These are phyloP conservation scores for Notiomystis cincta DNA, from an alignment of 2,113 vertebrate species.

Conservation along the genomic window DNA sequence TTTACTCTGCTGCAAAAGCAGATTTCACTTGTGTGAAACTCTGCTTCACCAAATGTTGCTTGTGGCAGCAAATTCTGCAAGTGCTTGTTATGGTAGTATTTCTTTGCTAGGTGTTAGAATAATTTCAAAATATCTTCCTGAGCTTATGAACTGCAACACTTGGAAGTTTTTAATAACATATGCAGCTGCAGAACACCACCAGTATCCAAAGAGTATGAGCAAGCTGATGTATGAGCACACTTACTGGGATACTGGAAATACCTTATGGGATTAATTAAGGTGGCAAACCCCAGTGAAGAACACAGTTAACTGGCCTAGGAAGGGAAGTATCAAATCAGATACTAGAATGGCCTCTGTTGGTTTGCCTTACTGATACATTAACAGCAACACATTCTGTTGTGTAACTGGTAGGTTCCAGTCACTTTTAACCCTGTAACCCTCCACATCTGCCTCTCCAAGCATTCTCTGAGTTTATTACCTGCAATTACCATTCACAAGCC, in stretches of 20 bases:
- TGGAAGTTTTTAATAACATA: background rate
- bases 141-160: background rate
- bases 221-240: background rate
- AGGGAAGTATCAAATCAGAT: background rate
- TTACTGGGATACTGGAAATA: background rate
- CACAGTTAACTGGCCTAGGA: background rate
- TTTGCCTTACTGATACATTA: background rate
- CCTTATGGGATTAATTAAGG: background rate
- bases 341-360: background rate
- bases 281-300: background rate
- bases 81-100: background rate
- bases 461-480: background rate
- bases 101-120: background rate
- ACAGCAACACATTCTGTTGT: background rate
- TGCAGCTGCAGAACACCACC: background rate
- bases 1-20: conserved; percentile 46
- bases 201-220: background rate
- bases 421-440: background rate
- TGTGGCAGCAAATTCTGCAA: background rate
- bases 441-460: background rate
- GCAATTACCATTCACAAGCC: background rate
- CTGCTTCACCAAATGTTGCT: background rate
- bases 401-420: background rate
- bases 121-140: background rate
- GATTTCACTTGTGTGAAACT: conserved; percentile 26